Evolutionary conservation across 1,140 invertebrate genomes (phyloP), one percentile per base, ranked within the genome.

Genomic region (Heliconius nattereri): DNA sequence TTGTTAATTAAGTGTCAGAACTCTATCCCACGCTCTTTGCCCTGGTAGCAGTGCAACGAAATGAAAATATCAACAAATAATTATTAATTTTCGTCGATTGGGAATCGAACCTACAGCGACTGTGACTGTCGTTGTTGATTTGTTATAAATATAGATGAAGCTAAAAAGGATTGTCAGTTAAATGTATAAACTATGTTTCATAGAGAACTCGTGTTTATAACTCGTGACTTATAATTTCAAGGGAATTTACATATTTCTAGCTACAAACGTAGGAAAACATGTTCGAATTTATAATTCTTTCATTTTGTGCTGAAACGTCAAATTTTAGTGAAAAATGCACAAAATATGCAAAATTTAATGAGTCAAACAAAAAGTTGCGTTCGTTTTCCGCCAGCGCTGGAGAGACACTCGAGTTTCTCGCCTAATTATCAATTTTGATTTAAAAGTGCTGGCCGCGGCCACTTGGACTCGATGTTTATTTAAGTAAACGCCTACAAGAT

Each of bases 381-480:
- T 32, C 73, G 73, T 35, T 60, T 60, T 35, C 19, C 29, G 9
- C 73, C 49, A 75, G 52, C 73, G 49, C 29, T 35, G 32, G 16
- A 52, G 52, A 52, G 13, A 26, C 49, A 29, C 73, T 75, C 49
- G 73, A 75, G 49, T 37, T 73, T 57, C 40, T 75, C 73, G 73
- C 52, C 73, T 75, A 75, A 75, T 75, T 75, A 75, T 60, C 52
- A 75, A 75, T 75, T 75, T 75, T 54, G 73, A 75, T 37, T 75
- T 54, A 75, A 75, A 60, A 75, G 73, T 32, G 49, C 73, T 35
- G 73, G 49, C 73, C 73, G 52, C 73, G 35, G 49, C 16, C 32
- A 32, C 49, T 57, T 32, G n/a, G 29, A 35, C 52, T 52, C 52
- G 23, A 66, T 66, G 60, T 66, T 66, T 66, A 66, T 29, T 66